Percentiles rank a stretch among this genome's conserved stretches.
These are phyloP conservation scores for Falco naumanni DNA, from an alignment of 2,797 vertebrate genomes.

Conservation along the genomic window DNA sequence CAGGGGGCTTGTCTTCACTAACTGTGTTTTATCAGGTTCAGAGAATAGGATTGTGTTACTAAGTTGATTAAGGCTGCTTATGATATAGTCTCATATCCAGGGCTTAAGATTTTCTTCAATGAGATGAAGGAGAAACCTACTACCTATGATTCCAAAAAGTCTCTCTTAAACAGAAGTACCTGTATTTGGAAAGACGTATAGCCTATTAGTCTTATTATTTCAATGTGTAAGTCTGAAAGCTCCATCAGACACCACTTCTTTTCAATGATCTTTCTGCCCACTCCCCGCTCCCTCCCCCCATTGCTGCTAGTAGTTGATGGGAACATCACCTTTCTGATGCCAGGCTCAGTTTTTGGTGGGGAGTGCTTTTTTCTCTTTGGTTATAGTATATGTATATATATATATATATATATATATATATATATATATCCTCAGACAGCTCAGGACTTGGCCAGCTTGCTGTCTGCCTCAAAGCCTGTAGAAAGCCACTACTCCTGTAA, in stretches of 20 bases:
- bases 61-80: not conserved
- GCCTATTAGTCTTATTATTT: not conserved
- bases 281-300: not conserved
- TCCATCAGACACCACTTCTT: not conserved
- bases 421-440: not conserved
- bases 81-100: not conserved
- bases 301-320: not conserved
- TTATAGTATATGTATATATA: not conserved
- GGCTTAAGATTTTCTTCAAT: not conserved
- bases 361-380: not conserved
- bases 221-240: not conserved
- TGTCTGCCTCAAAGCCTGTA: not conserved
- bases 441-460: not conserved
- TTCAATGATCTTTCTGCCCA: not conserved
- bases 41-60: not conserved
- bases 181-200: not conserved
- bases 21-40: not conserved
- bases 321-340: not conserved
- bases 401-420: no score
- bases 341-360: not conserved
- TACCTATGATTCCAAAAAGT: not conserved
- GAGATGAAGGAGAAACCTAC: not conserved
- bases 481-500: not conserved
- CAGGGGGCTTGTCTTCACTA: not conserved
- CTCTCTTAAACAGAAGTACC: not conserved